Evolutionary conservation across 1,140 invertebrate species (phyloP).

Genomic region (Frieseomelitta varia): DNA sequence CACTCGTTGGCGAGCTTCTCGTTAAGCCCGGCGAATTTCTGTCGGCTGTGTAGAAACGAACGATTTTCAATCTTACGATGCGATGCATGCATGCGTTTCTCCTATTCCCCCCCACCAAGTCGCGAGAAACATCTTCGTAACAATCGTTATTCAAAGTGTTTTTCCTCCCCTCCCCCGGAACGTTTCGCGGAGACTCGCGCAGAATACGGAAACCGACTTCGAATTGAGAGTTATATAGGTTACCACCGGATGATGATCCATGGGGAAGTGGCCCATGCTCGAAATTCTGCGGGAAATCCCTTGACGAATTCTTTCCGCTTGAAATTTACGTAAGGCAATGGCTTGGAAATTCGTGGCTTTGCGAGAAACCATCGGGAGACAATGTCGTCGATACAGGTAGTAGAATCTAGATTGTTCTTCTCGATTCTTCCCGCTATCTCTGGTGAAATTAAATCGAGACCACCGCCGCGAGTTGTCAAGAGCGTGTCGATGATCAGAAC

Average conservation of each 20-base stretch:
- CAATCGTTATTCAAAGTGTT: constrained; percentile 37
- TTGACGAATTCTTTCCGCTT: not conserved
- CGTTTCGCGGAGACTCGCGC: not conserved
- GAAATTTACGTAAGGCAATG: not conserved
- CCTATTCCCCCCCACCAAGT: too few relatives aligned
- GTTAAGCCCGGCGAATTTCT: constrained; percentile 43
- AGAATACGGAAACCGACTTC: not conserved
- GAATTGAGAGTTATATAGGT: not conserved
- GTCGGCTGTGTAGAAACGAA: constrained; percentile 3
- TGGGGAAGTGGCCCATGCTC: not conserved
- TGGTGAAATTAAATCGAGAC: too few relatives aligned
- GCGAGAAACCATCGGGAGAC: too few relatives aligned
- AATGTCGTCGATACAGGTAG: too few relatives aligned
- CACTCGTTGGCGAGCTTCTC: constrained; percentile 42
- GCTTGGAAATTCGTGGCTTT: too few relatives aligned
- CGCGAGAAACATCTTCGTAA: constrained; percentile 34
- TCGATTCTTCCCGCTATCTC: too few relatives aligned
- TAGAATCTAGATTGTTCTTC: too few relatives aligned
- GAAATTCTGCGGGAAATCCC: not conserved
- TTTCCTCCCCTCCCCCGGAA: not conserved
- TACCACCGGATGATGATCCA: not conserved
- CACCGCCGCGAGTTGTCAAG: too few relatives aligned
- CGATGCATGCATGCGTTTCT: constrained; percentile 6
- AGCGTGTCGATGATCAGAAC: too few relatives aligned
- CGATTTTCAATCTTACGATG: constrained; percentile 39